Evolutionary conservation across 2,113 vertebrate genomes (phyloP).

Genomic region (Pteruthius melanotis): DNA sequence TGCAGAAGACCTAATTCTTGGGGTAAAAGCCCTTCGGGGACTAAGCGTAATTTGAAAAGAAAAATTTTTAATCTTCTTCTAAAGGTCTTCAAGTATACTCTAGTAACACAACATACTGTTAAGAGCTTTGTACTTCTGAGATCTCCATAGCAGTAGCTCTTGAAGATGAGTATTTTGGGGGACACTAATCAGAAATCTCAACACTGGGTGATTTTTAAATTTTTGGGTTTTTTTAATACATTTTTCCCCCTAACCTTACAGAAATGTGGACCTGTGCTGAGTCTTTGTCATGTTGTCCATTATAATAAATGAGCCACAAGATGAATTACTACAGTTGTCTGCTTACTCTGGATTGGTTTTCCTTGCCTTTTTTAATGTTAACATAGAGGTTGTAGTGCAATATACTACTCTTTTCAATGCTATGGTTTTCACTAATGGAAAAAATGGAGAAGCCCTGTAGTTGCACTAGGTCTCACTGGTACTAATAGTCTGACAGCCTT

Average conservation of each 20-base stretch:
- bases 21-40: background rate
- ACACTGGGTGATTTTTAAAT: background rate
- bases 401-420: background rate
- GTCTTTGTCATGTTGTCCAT: background rate
- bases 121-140: background rate
- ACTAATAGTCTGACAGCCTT: background rate
- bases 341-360: background rate
- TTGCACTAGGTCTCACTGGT: background rate
- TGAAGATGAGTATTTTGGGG: background rate
- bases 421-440: background rate
- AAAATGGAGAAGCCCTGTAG: background rate
- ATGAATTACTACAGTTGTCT: background rate
- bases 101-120: background rate
- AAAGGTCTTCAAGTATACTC: background rate
- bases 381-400: background rate
- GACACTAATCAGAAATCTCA: background rate
- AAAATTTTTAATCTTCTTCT: background rate
- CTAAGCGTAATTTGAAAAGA: background rate
- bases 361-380: background rate
- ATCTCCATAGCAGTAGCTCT: background rate
- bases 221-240: background rate
- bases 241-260: background rate
- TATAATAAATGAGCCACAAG: background rate
- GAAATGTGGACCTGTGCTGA: background rate
- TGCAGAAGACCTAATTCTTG: background rate